phyloP scores from a whole-genome alignment of 2,888 invertebrate genomes.

The Norana najaformis region DNA sequence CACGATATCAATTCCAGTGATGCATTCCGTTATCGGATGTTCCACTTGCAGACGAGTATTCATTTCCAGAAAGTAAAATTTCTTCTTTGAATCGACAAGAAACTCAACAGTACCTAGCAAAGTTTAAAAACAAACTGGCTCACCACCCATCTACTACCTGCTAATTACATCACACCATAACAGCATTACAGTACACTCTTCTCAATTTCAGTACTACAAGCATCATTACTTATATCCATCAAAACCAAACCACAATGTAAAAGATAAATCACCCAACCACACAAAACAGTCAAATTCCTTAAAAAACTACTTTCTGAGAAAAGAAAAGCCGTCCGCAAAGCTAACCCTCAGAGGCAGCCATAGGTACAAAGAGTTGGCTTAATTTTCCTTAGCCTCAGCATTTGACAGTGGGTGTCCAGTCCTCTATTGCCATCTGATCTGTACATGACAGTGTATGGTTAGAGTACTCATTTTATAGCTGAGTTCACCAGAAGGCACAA shows the following conservation, averaged over 20 bases:
- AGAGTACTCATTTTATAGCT: neutral
- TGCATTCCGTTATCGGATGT: slow-evolving; percentile 73
- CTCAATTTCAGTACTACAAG: neutral
- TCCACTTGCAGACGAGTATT: slow-evolving; percentile 73
- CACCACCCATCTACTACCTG: neutral
- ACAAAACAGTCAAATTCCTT: no score
- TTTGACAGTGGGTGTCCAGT: no score
- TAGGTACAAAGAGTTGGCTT: no score
- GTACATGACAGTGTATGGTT: neutral
- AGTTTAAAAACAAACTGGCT: neutral
- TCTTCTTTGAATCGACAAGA: slow-evolving; percentile 69
- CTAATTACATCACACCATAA: neutral
- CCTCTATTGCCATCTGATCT: neutral
- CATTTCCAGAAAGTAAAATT: slow-evolving; percentile 75
- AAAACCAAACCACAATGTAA: neutral
- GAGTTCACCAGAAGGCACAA: neutral
- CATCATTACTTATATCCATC: neutral
- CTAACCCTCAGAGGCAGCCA: no score
- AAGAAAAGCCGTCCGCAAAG: no score
- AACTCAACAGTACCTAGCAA: slow-evolving; percentile 72
- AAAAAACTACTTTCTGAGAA: no score
- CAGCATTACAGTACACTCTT: neutral
- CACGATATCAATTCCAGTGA: slow-evolving; percentile 72
- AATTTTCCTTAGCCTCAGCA: no score
- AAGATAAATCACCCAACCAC: no score